Conservation (phyloP, 2,888 invertebrate genomes). For the Xiphydria camelus region DNA sequence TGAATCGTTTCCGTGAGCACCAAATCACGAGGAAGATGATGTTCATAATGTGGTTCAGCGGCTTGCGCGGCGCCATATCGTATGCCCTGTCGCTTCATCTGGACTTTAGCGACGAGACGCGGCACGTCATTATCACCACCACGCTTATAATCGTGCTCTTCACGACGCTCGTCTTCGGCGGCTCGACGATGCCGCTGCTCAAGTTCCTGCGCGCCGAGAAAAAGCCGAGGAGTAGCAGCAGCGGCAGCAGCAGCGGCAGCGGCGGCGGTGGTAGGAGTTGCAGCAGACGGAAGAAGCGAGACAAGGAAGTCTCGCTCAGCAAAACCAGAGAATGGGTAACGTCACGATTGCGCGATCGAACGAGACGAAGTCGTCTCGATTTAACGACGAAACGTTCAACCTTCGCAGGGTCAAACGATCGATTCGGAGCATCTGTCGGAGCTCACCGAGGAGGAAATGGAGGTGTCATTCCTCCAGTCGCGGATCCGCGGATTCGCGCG, state of each 20-base stretch:
- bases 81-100: constrained; percentile 96
- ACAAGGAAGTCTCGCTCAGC: constrained; percentile 87
- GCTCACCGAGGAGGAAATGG: constrained; percentile 90
- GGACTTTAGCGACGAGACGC: constrained; percentile 90
- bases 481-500: constrained; percentile 86
- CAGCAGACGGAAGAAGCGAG: constrained; percentile 68
- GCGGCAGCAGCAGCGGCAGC: too few relatives aligned
- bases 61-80: constrained; percentile 94
- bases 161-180: constrained; percentile 93
- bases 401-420: constrained; percentile 77
- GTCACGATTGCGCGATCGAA: constrained; percentile 1
- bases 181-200: constrained; percentile 95
- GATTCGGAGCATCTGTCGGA: constrained; percentile 93
- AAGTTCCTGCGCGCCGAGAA: constrained; percentile 83
- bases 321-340: constrained; percentile 95
- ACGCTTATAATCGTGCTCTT: constrained; percentile 97
- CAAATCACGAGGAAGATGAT: constrained; percentile 98
- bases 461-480: constrained; percentile 82
- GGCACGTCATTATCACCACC: constrained; percentile 95
- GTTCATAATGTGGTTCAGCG: constrained; percentile 99
- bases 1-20: constrained; percentile 95
- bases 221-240: constrained; percentile 61
- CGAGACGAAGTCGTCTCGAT: not conserved
- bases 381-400: not conserved
- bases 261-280: constrained; percentile 58